A percentile compares a stretch with the other conserved stretches of the same genome.
Evolutionary conservation across 2,888 invertebrate genomes (phyloP).

Genomic region (Diarsia dahlii): DNA sequence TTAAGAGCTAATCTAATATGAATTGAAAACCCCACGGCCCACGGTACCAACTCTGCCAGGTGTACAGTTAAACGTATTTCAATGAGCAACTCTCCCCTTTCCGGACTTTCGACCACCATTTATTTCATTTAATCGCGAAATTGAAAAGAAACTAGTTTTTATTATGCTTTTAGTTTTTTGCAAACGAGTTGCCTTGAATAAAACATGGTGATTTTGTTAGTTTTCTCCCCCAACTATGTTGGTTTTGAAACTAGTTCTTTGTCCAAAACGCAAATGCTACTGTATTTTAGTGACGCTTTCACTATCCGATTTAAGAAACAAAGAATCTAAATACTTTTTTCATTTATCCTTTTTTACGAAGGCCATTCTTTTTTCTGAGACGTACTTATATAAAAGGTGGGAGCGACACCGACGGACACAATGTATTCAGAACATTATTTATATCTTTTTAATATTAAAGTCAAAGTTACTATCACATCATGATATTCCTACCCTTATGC

Average conservation of each 20-base stretch:
- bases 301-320: too few relatives aligned
- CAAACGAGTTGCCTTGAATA: constrained; percentile 4
- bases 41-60: background rate
- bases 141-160: constrained; percentile 8
- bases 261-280: background rate
- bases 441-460: too few relatives aligned
- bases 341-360: too few relatives aligned
- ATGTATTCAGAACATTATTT: too few relatives aligned
- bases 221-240: background rate
- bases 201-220: background rate
- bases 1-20: background rate
- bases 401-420: too few relatives aligned
- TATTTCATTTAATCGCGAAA: background rate
- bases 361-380: too few relatives aligned
- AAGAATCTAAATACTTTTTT: too few relatives aligned
- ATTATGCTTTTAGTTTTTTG: constrained; percentile 10
- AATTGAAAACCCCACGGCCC: background rate
- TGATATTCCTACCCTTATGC: too few relatives aligned
- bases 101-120: background rate
- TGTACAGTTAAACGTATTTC: background rate
- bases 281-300: background rate
- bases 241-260: background rate
- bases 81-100: background rate
- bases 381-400: too few relatives aligned
- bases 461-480: too few relatives aligned